These are phyloP conservation scores for Agonopterix subpropinquella DNA, from an alignment of 2,888 invertebrate species.

Conservation along the genomic window DNA sequence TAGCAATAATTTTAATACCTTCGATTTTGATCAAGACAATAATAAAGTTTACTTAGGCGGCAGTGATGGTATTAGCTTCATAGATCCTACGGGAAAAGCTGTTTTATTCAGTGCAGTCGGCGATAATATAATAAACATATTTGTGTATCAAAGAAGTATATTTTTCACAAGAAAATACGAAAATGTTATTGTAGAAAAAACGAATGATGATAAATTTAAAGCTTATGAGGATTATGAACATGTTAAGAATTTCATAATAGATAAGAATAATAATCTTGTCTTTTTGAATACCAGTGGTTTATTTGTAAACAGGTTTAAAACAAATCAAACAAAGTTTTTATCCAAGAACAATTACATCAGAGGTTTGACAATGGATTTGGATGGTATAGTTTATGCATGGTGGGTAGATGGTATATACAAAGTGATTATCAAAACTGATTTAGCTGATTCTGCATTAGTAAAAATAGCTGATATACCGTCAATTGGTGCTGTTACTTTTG, in stretches of 20 bases:
- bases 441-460: constrained; percentile 35
- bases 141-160: constrained; percentile 41
- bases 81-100: constrained; percentile 33
- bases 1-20: constrained; percentile 50
- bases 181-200: constrained; percentile 42
- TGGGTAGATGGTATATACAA: constrained; percentile 62
- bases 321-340: constrained; percentile 27
- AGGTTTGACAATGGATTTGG: constrained; percentile 49
- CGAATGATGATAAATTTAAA: constrained; percentile 37
- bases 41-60: constrained; percentile 52
- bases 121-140: constrained; percentile 42
- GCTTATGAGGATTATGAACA: constrained; percentile 31
- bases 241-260: constrained; percentile 50
- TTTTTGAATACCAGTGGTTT: constrained; percentile 44
- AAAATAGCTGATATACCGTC: constrained; percentile 36
- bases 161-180: constrained; percentile 45
- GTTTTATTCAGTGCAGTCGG: constrained; percentile 48
- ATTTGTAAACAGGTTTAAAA: constrained; percentile 32
- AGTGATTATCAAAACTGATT: constrained; percentile 29
- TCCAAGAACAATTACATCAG: constrained; percentile 53
- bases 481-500: constrained; percentile 54
- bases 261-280: constrained; percentile 43
- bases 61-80: constrained; percentile 45
- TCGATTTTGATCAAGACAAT: constrained; percentile 56
- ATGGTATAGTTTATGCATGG: constrained; percentile 52